Conservation (phyloP, 2,797 vertebrate species). For the Coccyzus lansbergi region DNA sequence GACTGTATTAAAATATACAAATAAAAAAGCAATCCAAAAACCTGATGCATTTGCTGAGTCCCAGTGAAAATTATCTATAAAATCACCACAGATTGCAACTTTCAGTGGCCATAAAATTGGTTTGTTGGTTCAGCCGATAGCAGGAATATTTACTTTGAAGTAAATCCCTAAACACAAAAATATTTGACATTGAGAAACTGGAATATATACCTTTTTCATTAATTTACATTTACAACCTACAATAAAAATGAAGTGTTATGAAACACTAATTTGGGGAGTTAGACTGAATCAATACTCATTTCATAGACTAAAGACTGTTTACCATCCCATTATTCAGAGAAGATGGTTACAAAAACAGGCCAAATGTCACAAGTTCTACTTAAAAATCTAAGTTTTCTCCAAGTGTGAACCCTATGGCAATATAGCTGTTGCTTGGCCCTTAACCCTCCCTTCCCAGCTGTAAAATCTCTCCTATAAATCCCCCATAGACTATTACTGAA, state of each 20-base stretch:
- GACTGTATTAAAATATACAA: neutral
- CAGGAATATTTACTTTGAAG: conserved; percentile 1
- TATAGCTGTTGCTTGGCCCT: neutral
- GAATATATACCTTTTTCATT: neutral
- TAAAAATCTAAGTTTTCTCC: neutral
- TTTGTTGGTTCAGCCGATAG: neutral
- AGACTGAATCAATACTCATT: neutral
- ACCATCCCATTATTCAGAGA: neutral
- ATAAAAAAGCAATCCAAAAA: neutral
- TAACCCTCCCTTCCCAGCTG: neutral
- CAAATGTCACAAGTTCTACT: neutral
- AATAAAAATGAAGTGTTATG: neutral
- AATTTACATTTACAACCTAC: neutral
- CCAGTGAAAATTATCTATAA: neutral
- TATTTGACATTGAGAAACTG: neutral
- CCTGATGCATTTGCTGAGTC: neutral
- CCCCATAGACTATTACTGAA: neutral
- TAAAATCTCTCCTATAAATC: neutral
- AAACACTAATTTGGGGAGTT: neutral
- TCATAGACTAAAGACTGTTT: neutral
- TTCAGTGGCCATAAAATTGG: neutral
- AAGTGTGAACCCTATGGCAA: neutral
- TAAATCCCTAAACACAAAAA: neutral
- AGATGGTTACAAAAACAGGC: neutral
- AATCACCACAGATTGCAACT: neutral